phyloP scores from a whole-genome alignment of 2,113 vertebrate species.

The Aegotheles bennettii region DNA sequence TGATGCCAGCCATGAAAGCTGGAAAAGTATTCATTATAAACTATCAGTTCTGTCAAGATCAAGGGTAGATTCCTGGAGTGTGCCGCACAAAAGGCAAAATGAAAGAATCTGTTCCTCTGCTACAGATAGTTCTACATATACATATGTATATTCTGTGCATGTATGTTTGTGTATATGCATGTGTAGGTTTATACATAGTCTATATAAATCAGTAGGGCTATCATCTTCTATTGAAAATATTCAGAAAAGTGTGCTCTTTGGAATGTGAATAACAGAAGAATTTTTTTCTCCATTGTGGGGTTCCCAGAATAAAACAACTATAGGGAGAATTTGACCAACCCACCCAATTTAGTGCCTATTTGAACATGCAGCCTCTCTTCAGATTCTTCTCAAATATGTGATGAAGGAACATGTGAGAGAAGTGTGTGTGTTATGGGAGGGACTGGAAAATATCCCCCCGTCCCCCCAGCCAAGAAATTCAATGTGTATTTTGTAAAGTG shows the following conservation, averaged over 20 bases:
- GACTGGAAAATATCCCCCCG: neutral
- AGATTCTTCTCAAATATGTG: neutral
- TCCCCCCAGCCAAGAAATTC: neutral
- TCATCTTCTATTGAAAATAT: slow-evolving; percentile 44
- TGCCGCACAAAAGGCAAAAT: slow-evolving; percentile 46
- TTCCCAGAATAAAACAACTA: slow-evolving; percentile 15
- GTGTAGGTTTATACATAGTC: slow-evolving; percentile 20
- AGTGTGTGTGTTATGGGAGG: neutral
- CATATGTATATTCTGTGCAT: slow-evolving; percentile 45
- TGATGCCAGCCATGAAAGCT: slow-evolving; percentile 49
- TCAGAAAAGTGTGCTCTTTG: slow-evolving; percentile 29
- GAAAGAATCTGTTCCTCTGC: slow-evolving; percentile 32
- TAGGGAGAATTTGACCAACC: slow-evolving; percentile 11
- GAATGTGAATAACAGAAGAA: slow-evolving; percentile 48
- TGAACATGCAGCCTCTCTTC: neutral
- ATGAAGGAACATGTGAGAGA: neutral
- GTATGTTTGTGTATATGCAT: slow-evolving; percentile 34
- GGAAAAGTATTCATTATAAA: slow-evolving; percentile 58
- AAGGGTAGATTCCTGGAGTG: slow-evolving; percentile 59
- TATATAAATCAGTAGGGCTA: neutral
- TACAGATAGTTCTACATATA: slow-evolving; percentile 24
- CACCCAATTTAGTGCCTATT: neutral
- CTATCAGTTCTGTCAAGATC: slow-evolving; percentile 56
- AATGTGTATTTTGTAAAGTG: neutral
- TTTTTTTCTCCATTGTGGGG: neutral